phyloP scores from a whole-genome alignment of 2,888 invertebrate species.

The Epinotia ramella region DNA sequence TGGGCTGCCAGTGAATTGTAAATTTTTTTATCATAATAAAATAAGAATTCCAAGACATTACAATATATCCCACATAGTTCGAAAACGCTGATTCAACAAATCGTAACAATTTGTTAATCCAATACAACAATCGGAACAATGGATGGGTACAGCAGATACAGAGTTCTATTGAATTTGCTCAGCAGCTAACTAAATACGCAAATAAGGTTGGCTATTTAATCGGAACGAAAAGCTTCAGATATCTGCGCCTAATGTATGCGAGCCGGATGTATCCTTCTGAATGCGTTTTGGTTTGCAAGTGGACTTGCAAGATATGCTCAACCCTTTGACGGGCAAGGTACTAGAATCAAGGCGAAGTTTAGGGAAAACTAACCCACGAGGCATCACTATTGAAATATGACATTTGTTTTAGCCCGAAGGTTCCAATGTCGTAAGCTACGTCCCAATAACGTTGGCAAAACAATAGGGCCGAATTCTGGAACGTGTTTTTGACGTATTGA shows the following conservation, averaged over 20 bases:
- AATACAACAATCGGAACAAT: conserved; percentile 32
- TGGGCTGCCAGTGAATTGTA: not conserved
- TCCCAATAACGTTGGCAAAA: too few species aligned
- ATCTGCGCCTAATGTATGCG: conserved; percentile 83
- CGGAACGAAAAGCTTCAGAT: conserved; percentile 78
- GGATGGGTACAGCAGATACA: conserved; percentile 26
- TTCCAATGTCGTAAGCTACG: too few species aligned
- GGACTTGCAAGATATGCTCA: conserved; percentile 46
- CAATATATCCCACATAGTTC: not conserved
- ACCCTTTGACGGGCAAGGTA: not conserved
- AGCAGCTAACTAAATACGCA: conserved; percentile 61
- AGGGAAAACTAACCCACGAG: too few species aligned
- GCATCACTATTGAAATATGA: too few species aligned
- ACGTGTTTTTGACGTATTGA: too few species aligned
- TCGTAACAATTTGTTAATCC: conserved; percentile 32
- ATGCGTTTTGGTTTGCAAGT: conserved; percentile 52
- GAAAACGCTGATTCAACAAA: conserved; percentile 16
- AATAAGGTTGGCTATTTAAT: conserved; percentile 81
- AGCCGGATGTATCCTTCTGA: conserved; percentile 71
- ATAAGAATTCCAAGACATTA: not conserved
- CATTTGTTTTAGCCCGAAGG: too few species aligned
- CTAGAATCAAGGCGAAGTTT: not conserved
- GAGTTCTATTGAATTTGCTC: conserved; percentile 35
- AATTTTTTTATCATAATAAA: not conserved
- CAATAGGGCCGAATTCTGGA: too few species aligned